Evolutionary conservation across 2,797 vertebrate genomes (phyloP), one percentile per base, ranked within the genome.

Genomic region (Anas capensis): DNA sequence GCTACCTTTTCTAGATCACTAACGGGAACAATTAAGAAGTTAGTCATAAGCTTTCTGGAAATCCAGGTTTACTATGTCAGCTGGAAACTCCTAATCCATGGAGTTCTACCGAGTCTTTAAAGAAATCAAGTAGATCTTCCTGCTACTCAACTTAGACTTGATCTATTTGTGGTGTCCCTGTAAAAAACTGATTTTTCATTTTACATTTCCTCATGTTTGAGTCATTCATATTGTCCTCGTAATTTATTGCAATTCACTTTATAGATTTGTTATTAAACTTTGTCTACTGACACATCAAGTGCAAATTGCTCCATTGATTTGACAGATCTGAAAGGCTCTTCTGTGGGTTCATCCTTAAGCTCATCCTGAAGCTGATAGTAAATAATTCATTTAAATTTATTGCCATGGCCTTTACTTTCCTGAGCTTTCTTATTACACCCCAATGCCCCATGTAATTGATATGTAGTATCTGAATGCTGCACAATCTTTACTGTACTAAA

Each of bases 301-400:
- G 18, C 93, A 86, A 73, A 86, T 36, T 53, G 34, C 72, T 93
- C 51, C 46, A 62, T 86, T 95, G 86, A 93, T 88, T 66, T 95
- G 88, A 88, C 86, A 79, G 40, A n/a, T 86, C 90, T 92, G 73
- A 84, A 95, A 90, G 73, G 73, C 77, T 79, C 73, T 95, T 90
- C 70, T 88, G 77, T 88, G 80, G 80, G 23, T 62, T 92, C 86
- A 73, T 84, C 70, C 56, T 84, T 76, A 85, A 96, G 80, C 3
- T 15, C 46, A 79, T 88, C 77, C 91, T 88, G 77, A 46, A 90
- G 62, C 2, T 93, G 88, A 76, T 84, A 82, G 73, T 90, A 93
- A 96, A 95, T 95, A 95, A 95, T 84, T 90, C 18, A 88, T 93
- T 96, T 95, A 76, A 19, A 46, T 92, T 92, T 90, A 95, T 88